Base-by-base conservation (phyloP, 2,797 vertebrate species). In the Malurus splendens region DNA sequence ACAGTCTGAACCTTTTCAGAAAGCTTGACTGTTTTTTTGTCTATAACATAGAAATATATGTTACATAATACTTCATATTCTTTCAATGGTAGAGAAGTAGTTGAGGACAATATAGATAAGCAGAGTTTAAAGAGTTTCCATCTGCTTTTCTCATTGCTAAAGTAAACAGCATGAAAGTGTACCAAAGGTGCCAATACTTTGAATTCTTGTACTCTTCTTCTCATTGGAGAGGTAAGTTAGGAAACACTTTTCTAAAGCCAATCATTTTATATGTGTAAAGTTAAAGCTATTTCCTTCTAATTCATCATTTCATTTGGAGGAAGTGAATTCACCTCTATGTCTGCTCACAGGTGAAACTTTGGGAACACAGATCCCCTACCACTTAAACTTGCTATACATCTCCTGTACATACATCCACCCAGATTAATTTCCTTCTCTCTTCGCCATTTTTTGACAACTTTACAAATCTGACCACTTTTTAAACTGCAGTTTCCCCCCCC, bases 301-400 rank as follows among this genome's bases (percentile, higher is more conserved):
- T 10, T 47, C 78, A 79, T 17, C 22, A 16, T 22, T 30, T 80
- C 47, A 28, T 71, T 59, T 51, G 62, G 42, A 87, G n/a, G 19
- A 72, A n/a, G 11, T 3, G 11, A 1, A 2, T 47, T 70, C 42
- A 77, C 4, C 27, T 80, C 32, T 2, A 0, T 39, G 5, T 5
- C 62, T 42, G 39, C 47, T 61, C 61, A 28, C 5, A 47, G 27
- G 12, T 48, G 33, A n/a, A 17, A 18, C 18, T 52, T 44, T 14
- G 18, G 18, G 36, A 73, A 56, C 14, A 13, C n/a, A 71, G 33
- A 60, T 10, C 15, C 42, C 42, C 65, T 52, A 33, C 32, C 28
- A 44, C 0, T 0, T 70, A 55, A 84, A 25, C 32, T 50, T 48
- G 27, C 70, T 60, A 15, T 16, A 50, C 9, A 19, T 20, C 25